Base-by-base conservation (phyloP, 2,113 vertebrate species). In the Verasper variegatus region DNA sequence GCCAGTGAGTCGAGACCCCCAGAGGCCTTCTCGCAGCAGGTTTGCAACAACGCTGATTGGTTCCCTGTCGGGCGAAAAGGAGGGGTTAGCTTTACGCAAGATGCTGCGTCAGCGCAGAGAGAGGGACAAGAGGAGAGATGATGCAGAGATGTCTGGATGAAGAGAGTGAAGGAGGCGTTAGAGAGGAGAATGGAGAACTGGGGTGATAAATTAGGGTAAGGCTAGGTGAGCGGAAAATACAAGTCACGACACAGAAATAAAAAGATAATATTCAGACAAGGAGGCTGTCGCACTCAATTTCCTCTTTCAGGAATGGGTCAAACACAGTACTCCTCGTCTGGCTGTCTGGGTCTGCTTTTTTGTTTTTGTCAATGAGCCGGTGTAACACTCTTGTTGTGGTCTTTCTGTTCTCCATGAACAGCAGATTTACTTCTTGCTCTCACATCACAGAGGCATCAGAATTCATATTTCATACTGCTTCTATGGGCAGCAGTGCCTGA, bases 401-500 rank as follows among this genome's bases (percentile, higher is more conserved):
- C 57, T 17, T 31, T 67, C 23, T 59, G 54, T 64, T 20, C 15
- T 73, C 24, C 55, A 1, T 68, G 42, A 69, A 18, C 24, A 60
- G 66, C 66, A 74, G 45, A 76, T 71, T 59, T 31, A 26, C 13
- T 21, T 61, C 27, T 35, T 10, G 12, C 68, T 61, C 23, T 68
- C 17, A 55, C 7, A 59, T 4, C 23, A 66, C 56, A 42, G 58
- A 40, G 56, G 7, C 40, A 17, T 35, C 18, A 11, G 45, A 45
- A 84, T 88, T 73, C 86, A 90, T 87, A 80, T 72, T 91, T 42
- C 58, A 87, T 75, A 21, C 10, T 52, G 81, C 47, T 40, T 74
- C 61, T 62, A 76, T 76, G 57, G 68, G 51, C 56, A 40, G 63
- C 35, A 21, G 51, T 20, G 51, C 49, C 2, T 54, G 18, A 26